Evolutionary conservation across 1,140 invertebrate genomes (phyloP).

Genomic region (Oryzaephilus surinamensis): DNA sequence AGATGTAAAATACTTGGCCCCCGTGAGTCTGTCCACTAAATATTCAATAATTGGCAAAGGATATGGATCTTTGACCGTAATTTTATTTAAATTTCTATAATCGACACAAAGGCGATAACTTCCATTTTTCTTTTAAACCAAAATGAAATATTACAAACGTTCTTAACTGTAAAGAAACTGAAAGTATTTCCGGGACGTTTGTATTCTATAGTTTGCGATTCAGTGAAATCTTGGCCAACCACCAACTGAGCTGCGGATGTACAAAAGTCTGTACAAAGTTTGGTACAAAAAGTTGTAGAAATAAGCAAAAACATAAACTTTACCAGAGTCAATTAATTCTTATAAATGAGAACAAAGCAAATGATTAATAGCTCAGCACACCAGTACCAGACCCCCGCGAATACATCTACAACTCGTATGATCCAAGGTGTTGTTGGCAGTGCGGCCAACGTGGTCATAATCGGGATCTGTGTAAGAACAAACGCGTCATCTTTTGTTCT

Average conservation of each 20-base stretch:
- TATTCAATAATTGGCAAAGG: slow-evolving; percentile 28
- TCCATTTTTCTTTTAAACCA: slow-evolving; percentile 22
- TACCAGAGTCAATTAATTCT: too few species aligned
- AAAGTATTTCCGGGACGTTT: neutral
- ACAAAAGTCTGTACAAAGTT: slow-evolving; percentile 15
- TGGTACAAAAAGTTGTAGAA: too few species aligned
- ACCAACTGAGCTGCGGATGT: slow-evolving; percentile 6
- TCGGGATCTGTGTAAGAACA: too few species aligned
- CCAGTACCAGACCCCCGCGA: too few species aligned
- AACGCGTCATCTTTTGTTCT: too few species aligned
- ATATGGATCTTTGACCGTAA: slow-evolving; percentile 21
- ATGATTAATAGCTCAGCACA: too few species aligned
- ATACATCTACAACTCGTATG: too few species aligned
- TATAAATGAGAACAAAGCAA: too few species aligned
- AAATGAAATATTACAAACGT: slow-evolving; percentile 1
- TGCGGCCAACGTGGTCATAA: too few species aligned
- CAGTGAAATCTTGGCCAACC: slow-evolving; percentile 14
- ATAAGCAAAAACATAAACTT: too few species aligned
- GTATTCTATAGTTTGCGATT: slow-evolving; percentile 1
- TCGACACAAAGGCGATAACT: slow-evolving; percentile 25
- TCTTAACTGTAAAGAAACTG: neutral
- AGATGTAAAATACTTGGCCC: slow-evolving; percentile 23
- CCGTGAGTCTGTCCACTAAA: slow-evolving; percentile 31
- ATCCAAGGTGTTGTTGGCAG: too few species aligned
- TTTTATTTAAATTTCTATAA: slow-evolving; percentile 22